phyloP scores from a whole-genome alignment of 2,113 vertebrate species.

The Gymnorhina tibicen region DNA sequence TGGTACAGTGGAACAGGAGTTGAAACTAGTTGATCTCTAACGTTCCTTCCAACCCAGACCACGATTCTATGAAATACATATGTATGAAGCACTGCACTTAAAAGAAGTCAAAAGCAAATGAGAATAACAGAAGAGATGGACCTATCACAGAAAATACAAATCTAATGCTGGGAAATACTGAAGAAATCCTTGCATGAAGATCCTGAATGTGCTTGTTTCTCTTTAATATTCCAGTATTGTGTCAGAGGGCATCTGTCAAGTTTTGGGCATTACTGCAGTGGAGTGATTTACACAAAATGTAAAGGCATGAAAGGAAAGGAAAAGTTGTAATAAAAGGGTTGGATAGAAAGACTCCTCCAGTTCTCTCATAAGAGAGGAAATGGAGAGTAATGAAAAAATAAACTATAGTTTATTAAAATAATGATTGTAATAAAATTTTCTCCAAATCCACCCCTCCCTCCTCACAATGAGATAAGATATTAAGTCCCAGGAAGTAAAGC shows the following conservation, averaged over 20 bases:
- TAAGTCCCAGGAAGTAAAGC: not conserved
- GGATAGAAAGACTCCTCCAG: not conserved
- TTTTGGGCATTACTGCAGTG: not conserved
- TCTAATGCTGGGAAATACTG: not conserved
- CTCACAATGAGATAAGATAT: rapidly evolving
- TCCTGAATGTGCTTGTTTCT: not conserved
- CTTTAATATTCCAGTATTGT: not conserved
- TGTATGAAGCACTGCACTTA: not conserved
- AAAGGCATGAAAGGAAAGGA: not conserved
- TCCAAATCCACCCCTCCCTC: not conserved
- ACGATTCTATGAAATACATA: not conserved
- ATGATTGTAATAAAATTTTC: not conserved
- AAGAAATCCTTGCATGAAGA: not conserved
- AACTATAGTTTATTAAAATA: not conserved
- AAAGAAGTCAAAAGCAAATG: not conserved
- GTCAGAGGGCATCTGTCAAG: not conserved
- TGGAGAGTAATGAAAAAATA: not conserved
- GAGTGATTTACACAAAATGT: not conserved
- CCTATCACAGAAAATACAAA: not conserved
- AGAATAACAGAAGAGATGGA: not conserved
- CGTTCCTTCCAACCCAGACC: not conserved
- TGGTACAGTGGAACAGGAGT: not conserved
- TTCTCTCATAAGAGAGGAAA: not conserved
- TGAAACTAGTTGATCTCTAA: not conserved
- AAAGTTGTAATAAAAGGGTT: not conserved